phyloP scores from a whole-genome alignment of 2,113 vertebrate genomes.

The Rynchops niger region DNA sequence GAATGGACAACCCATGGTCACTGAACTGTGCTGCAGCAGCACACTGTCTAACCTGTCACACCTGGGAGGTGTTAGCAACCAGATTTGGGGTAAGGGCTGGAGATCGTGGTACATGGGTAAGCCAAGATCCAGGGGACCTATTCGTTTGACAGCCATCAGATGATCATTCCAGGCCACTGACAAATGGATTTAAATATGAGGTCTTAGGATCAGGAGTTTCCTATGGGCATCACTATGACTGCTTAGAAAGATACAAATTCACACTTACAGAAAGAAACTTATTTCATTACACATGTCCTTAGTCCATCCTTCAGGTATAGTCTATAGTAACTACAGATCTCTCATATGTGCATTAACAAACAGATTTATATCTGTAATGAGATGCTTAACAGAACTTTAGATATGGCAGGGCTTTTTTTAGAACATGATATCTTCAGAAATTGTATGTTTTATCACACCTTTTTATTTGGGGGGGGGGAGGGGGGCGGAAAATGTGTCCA shows the following conservation, averaged over 20 bases:
- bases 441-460: not conserved
- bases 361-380: not conserved
- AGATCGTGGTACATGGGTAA: rapidly evolving
- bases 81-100: rapidly evolving
- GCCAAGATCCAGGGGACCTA: rapidly evolving
- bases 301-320: not conserved
- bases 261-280: not conserved
- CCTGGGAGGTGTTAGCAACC: not conserved
- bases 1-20: too few species aligned
- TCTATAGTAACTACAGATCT: not conserved
- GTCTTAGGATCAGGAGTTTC: not conserved
- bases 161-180: not conserved
- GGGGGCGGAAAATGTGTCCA: too few species aligned
- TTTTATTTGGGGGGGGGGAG: not conserved
- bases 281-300: not conserved
- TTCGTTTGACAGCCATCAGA: not conserved
- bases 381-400: not conserved
- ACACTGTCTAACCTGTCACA: not conserved
- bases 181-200: not conserved
- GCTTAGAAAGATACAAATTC: not conserved
- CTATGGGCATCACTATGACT: not conserved
- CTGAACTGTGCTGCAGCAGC: not conserved
- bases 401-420: rapidly evolving
- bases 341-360: not conserved
- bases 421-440: not conserved